Evolutionary conservation across 2,113 vertebrate species (phyloP).

Genomic region (Pseudonaja textilis): DNA sequence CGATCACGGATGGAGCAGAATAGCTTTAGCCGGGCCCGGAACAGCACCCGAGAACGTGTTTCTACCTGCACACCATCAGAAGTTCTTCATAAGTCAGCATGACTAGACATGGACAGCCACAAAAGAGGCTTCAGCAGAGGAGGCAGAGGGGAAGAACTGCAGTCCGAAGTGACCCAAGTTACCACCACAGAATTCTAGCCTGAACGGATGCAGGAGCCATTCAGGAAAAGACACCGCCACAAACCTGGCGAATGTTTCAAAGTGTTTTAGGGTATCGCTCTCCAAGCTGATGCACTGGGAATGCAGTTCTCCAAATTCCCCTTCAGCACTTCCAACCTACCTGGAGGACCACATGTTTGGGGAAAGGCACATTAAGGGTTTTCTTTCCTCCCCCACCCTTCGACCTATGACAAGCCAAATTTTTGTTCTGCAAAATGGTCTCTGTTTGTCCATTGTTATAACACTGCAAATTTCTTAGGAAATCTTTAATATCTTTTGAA

Average conservation of each 20-base stretch:
- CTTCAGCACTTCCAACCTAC: neutral
- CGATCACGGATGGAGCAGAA: conserved; percentile 72
- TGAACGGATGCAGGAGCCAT: neutral
- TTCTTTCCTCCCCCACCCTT: neutral
- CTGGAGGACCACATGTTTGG: neutral
- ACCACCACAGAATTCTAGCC: conserved; percentile 72
- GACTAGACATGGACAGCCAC: conserved; percentile 74
- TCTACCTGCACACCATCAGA: conserved; percentile 77
- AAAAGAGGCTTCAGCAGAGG: conserved; percentile 53
- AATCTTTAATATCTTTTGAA: neutral
- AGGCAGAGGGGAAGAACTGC: conserved; percentile 63
- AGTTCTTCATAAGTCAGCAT: conserved; percentile 72
- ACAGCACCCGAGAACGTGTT: conserved; percentile 70
- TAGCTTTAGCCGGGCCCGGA: conserved; percentile 81
- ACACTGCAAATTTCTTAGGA: neutral
- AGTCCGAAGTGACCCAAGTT: conserved; percentile 81
- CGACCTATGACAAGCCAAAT: neutral
- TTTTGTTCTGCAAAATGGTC: neutral
- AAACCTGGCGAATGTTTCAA: neutral
- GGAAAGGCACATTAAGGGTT: neutral
- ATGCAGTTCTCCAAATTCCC: neutral
- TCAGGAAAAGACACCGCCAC: accelerated
- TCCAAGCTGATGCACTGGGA: neutral
- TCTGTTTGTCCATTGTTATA: neutral
- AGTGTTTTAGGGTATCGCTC: neutral